Evolutionary conservation across 2,888 invertebrate genomes (phyloP), one percentile per base, ranked within the genome.

Genomic region (Parascotia fuliginaria): DNA sequence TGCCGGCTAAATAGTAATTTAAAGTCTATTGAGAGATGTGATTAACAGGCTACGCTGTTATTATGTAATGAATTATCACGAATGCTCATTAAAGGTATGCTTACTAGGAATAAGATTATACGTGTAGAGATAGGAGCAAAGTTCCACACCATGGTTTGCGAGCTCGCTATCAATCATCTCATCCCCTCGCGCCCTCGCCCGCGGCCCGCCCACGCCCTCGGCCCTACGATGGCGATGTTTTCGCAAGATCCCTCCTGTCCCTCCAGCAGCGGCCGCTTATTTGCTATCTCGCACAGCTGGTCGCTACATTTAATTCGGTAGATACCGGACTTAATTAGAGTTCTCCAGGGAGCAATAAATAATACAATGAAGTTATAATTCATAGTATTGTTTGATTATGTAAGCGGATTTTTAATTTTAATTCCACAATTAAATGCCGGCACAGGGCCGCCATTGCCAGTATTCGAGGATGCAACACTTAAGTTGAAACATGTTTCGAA

Each of bases 161-260:
- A 42, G 53, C 51, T 42, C 51, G 56, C 65, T 67, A 79, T 79
- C 79, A 79, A 79, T 79, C 79, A 79, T 77, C 62, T 52, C 47
- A 44, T 46, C 55, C 62, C 51, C 55, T 55, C 41, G 40, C 45
- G n/a, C n/a, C n/a, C n/a, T n/a, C 31, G 40, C 33, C 24, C 39
- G 36, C 49, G 12, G 28, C 42, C 55, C 59, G 55, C 45, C 55
- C 61, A 55, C 58, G 42, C 49, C 46, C 57, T 39, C 49, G 51
- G 53, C 55, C 60, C 49, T 36, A 43, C 53, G 58, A 54, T 50
- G 55, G 67, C 63, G 66, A 76, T 76, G 73, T 75, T 73, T 73
- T 60, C 65, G 59, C 60, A 55, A 59, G 64, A 61, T 60, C 56
- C 61, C 65, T 60, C 66, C 48, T 49, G 56, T 53, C 60, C 52